phyloP scores from a whole-genome alignment of 2,113 vertebrate species.

The Indicator indicator region DNA sequence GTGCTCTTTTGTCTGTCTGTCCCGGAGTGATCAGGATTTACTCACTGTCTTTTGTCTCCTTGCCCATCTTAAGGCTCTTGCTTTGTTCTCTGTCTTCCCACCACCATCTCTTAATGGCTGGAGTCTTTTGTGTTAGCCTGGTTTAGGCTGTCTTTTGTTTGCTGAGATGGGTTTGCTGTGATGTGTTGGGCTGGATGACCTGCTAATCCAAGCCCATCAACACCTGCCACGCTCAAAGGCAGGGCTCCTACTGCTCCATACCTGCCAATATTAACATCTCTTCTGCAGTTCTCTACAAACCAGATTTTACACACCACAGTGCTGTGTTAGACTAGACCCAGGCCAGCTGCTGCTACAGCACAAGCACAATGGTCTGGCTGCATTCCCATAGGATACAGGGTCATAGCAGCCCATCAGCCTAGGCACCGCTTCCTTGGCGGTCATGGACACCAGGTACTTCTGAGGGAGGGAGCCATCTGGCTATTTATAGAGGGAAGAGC shows the following conservation, averaged over 20 bases:
- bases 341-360: not conserved
- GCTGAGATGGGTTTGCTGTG: not conserved
- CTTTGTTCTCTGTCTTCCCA: not conserved
- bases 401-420: fast-evolving
- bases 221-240: not conserved
- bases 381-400: not conserved
- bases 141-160: constrained; percentile 30
- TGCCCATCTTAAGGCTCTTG: not conserved
- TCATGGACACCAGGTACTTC: not conserved
- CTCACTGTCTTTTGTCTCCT: not conserved
- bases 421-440: not conserved
- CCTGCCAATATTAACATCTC: not conserved
- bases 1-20: not conserved
- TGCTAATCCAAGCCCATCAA: constrained; percentile 4
- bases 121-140: not conserved
- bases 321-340: not conserved
- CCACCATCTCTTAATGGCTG: not conserved
- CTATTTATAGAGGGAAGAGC: not conserved
- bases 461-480: not conserved
- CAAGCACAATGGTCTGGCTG: not conserved
- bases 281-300: not conserved
- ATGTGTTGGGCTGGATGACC: not conserved
- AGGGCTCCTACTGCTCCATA: not conserved
- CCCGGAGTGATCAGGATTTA: not conserved
- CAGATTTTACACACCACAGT: not conserved